Conservation (phyloP, 2,888 invertebrate genomes). For the Pristionchus mayeri region DNA sequence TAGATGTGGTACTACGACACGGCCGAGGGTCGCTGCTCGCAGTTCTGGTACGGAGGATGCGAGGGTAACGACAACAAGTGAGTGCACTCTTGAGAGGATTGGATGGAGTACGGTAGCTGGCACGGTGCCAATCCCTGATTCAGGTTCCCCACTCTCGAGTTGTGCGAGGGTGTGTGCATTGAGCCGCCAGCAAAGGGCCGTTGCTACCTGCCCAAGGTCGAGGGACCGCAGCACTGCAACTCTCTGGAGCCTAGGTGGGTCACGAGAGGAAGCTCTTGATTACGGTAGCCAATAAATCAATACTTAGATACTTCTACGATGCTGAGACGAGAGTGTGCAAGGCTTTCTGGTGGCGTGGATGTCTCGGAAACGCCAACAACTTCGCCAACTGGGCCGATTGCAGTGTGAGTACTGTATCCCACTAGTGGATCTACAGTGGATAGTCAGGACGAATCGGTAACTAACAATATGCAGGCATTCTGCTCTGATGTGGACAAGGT, state of each 20-base stretch:
- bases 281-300: not conserved
- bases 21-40: conserved; percentile 83
- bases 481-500: conserved; percentile 68
- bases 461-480: conserved; percentile 54
- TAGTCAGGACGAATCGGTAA: not conserved
- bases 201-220: conserved; percentile 74
- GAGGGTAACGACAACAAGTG: conserved; percentile 86
- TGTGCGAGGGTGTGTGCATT: conserved; percentile 73
- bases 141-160: conserved; percentile 68
- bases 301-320: conserved; percentile 70
- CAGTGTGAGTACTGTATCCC: conserved; percentile 52
- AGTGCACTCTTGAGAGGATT: conserved; percentile 77
- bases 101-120: conserved; percentile 51
- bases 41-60: conserved; percentile 90
- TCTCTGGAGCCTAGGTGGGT: conserved; percentile 62
- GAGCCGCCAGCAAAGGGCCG: conserved; percentile 73
- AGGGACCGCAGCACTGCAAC: conserved; percentile 72
- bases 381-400: conserved; percentile 73
- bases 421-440: not conserved
- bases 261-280: not conserved
- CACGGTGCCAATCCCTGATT: not conserved
- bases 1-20: conserved; percentile 86
- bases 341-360: conserved; percentile 76
- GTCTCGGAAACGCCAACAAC: conserved; percentile 75
- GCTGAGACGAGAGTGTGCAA: conserved; percentile 69